A percentile compares a stretch with the other conserved stretches of the same genome.
Evolutionary conservation across 53 echinoderm and acorn worm genomes (phyloP).

Genomic region (Patiria pectinifera): DNA sequence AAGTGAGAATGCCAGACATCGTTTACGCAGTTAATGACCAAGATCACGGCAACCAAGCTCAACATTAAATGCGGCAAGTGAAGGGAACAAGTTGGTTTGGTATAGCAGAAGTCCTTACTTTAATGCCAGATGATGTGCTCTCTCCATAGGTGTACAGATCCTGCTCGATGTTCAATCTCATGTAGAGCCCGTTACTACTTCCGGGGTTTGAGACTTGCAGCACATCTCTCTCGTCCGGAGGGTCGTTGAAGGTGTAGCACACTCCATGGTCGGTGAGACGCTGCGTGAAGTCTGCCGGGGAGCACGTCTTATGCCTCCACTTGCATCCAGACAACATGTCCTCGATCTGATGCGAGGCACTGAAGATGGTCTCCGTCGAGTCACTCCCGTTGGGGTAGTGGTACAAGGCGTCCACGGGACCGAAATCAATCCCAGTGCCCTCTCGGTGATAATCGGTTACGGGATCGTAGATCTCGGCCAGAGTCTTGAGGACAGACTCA

Average conservation of each 20-base stretch:
- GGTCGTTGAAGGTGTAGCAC: conserved; percentile 75
- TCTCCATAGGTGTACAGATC: conserved; percentile 53
- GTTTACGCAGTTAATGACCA: no score
- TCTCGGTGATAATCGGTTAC: not conserved
- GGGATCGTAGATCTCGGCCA: not conserved
- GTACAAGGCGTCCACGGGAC: not conserved
- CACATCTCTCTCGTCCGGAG: not conserved
- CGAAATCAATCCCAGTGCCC: conserved; percentile 6
- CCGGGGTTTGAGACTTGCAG: conserved; percentile 33
- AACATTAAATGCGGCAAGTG: no score
- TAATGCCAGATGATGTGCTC: conserved; percentile 59
- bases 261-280: conserved; percentile 64
- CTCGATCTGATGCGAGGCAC: conserved; percentile 60
- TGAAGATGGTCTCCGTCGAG: not conserved
- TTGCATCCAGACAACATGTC: conserved; percentile 55
- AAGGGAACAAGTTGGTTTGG: no score
- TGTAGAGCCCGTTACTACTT: conserved; percentile 24
- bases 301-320: conserved; percentile 51
- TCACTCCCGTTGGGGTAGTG: not conserved
- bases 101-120: conserved; percentile 12
- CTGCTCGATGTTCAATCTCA: conserved; percentile 61
- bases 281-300: conserved; percentile 49
- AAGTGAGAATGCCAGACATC: no score
- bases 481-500: not conserved
- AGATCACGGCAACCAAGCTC: no score